Evolutionary conservation across 2,113 vertebrate genomes (phyloP).

Genomic region (Phodopus roborovskii): DNA sequence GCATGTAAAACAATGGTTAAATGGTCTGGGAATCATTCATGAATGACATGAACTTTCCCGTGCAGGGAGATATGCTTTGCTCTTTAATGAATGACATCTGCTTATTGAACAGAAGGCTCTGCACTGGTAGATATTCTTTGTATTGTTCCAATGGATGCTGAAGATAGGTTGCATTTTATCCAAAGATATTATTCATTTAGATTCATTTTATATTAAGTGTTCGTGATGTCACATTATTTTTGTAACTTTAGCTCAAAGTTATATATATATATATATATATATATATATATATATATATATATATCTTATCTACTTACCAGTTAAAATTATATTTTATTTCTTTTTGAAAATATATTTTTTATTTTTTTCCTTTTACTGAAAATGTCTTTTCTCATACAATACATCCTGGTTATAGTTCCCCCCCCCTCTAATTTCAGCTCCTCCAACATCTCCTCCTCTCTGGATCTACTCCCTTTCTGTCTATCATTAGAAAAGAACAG

Average conservation of each 20-base stretch:
- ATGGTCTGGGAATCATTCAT: slow-evolving; percentile 46
- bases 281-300: neutral
- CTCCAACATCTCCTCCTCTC: neutral
- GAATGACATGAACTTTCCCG: neutral
- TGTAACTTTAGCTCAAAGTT: neutral
- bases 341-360: neutral
- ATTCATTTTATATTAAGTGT: neutral
- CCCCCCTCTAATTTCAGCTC: neutral
- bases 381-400: neutral
- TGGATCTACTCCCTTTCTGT: neutral
- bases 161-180: neutral
- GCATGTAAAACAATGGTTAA: slow-evolving; percentile 47
- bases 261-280: slow-evolving; percentile 28
- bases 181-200: neutral
- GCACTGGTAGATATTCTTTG: slow-evolving; percentile 65
- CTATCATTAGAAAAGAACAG: neutral
- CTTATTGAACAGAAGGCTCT: neutral
- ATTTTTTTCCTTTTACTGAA: neutral
- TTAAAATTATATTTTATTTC: neutral
- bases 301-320: neutral
- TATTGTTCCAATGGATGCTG: neutral
- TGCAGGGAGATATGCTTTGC: neutral
- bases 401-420: neutral
- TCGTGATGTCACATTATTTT: neutral
- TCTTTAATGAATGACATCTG: slow-evolving; percentile 63